Percentiles rank a stretch among this genome's conserved stretches.
These are phyloP conservation scores for Ostrea denselamellosa DNA, from an alignment of 1,140 invertebrate species.

Conservation along the genomic window DNA sequence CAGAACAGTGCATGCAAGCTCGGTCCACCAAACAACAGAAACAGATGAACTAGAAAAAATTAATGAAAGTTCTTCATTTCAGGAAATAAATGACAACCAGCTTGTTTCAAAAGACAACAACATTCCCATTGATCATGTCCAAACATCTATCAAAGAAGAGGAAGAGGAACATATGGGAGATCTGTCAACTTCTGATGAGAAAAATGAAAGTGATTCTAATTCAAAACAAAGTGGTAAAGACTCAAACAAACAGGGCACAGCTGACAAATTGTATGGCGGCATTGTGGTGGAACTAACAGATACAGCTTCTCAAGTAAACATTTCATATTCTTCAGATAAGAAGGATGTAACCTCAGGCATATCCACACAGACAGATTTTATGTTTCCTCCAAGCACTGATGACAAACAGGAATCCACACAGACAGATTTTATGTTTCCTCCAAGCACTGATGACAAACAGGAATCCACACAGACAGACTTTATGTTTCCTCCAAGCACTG, in stretches of 20 bases:
- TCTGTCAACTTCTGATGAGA: not conserved
- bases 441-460: not conserved
- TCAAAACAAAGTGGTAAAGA: not conserved
- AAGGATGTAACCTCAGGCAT: not conserved
- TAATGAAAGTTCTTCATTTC: not conserved
- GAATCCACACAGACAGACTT: not conserved
- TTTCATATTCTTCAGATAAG: not conserved
- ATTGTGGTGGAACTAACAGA: not conserved
- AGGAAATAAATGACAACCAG: not conserved
- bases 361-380: not conserved
- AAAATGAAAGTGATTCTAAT: not conserved
- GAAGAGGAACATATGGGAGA: not conserved
- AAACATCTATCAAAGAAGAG: not conserved
- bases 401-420: not conserved
- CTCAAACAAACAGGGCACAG: not conserved
- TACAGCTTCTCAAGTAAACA: slow-evolving; percentile 17
- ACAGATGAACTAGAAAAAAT: not conserved
- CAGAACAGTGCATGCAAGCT: not conserved
- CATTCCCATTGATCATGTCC: not conserved
- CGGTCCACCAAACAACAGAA: not conserved
- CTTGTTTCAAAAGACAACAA: not conserved
- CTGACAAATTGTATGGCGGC: slow-evolving; percentile 1
- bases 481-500: not conserved
- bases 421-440: not conserved
- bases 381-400: not conserved